Conservation (phyloP, 2,888 invertebrate genomes). For the Erynnis tages region DNA sequence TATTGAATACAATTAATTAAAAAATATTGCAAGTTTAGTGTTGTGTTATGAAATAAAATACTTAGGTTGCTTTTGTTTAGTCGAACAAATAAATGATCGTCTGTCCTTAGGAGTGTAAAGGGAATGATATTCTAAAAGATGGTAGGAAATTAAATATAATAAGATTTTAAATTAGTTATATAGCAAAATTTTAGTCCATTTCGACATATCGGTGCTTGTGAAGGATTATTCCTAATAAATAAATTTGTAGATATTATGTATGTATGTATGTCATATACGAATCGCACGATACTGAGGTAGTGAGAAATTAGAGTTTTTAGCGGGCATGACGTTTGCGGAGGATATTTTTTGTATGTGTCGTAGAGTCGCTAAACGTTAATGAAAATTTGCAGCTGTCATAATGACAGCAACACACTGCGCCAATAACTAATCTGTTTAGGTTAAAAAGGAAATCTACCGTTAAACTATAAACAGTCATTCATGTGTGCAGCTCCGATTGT, state of each 20-base stretch:
- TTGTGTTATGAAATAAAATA: too few species aligned
- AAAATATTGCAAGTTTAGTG: too few species aligned
- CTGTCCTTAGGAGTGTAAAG: conserved; percentile 62
- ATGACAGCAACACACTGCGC: not conserved
- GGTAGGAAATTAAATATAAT: conserved; percentile 42
- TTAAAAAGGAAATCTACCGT: too few species aligned
- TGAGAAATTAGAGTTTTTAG: conserved; percentile 40
- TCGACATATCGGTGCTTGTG: conserved; percentile 79
- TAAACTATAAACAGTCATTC: too few species aligned
- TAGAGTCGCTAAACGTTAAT: conserved; percentile 21
- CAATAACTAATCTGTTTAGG: conserved; percentile 6
- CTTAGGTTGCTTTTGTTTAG: too few species aligned
- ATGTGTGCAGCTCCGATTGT: too few species aligned
- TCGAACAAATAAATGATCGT: conserved; percentile 24
- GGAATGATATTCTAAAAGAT: conserved; percentile 62
- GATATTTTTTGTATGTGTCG: conserved; percentile 39
- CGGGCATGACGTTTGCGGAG: conserved; percentile 37
- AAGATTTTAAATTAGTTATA: conserved; percentile 37
- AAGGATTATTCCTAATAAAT: conserved; percentile 64
- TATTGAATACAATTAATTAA: too few species aligned
- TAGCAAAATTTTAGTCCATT: conserved; percentile 67
- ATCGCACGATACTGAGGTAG: conserved; percentile 52
- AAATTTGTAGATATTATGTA: conserved; percentile 45
- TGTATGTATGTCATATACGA: conserved; percentile 40
- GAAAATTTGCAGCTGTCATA: conserved; percentile 13